Conservation (phyloP, 2,797 vertebrate genomes). For the Tympanoctomys barrerae region DNA sequence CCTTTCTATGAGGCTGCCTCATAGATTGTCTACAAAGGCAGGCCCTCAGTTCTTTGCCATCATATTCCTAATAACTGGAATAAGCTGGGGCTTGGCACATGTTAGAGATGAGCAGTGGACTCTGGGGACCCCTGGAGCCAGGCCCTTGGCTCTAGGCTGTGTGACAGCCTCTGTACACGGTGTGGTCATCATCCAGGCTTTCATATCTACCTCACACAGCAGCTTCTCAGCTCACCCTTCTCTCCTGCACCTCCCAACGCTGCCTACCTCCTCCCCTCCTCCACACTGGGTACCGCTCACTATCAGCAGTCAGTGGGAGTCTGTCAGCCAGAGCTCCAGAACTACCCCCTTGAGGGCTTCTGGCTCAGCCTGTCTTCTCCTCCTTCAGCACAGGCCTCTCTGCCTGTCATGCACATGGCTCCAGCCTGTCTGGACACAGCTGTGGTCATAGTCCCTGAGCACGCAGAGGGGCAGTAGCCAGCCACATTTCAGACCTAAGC, state of each 20-base stretch:
- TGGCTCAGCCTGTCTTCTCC: slow-evolving; percentile 25
- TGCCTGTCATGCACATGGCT: slow-evolving; percentile 79
- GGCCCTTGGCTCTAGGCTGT: slow-evolving; percentile 2
- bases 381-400: slow-evolving; percentile 70
- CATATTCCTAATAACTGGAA: neutral
- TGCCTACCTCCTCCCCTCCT: neutral
- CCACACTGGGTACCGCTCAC: slow-evolving; percentile 45
- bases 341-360: slow-evolving; percentile 33
- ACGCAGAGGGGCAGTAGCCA: slow-evolving; percentile 13
- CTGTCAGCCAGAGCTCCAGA: slow-evolving; percentile 62
- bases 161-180: neutral
- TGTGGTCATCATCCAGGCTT: neutral
- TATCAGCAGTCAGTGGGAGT: slow-evolving; percentile 66
- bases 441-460: slow-evolving; percentile 38
- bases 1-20: neutral
- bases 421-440: slow-evolving; percentile 81
- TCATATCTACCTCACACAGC: neutral
- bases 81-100: neutral
- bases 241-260: neutral
- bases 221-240: neutral
- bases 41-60: neutral
- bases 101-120: neutral
- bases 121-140: rapidly evolving
- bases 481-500: slow-evolving; percentile 33
- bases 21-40: neutral